Conservation (phyloP, 2,888 invertebrate genomes). For the Nomada lathburiana region DNA sequence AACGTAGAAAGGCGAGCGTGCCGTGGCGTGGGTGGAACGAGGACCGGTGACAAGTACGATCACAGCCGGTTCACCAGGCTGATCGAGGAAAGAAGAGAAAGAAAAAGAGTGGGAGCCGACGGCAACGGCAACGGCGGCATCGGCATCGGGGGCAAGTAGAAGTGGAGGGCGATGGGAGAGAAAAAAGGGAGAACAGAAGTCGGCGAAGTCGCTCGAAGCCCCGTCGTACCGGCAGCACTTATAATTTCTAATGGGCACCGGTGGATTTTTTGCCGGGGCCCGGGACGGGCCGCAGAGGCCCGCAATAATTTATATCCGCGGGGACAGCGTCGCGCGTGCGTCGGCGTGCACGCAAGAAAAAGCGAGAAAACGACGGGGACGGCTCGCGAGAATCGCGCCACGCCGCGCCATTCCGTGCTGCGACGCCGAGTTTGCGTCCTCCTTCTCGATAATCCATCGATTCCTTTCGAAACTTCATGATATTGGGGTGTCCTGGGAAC, state of each 20-base stretch:
- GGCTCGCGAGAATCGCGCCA: constrained; percentile 44
- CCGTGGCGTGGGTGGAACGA: constrained; percentile 66
- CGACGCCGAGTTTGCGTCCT: not conserved
- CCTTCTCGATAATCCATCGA: too few species aligned
- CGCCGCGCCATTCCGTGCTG: constrained; percentile 8
- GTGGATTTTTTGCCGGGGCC: constrained; percentile 51
- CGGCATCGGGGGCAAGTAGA: not conserved
- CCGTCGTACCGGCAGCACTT: constrained; percentile 63
- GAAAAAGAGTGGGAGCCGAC: constrained; percentile 40
- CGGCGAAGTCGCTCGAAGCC: constrained; percentile 45
- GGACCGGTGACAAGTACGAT: constrained; percentile 73
- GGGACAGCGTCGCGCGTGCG: constrained; percentile 59
- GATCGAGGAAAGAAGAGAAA: constrained; percentile 55
- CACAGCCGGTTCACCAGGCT: constrained; percentile 63
- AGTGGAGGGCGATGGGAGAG: constrained; percentile 16
- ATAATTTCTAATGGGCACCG: constrained; percentile 71
- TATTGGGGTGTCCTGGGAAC: too few species aligned
- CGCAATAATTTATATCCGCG: constrained; percentile 65
- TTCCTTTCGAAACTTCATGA: not conserved
- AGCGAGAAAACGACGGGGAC: constrained; percentile 54
- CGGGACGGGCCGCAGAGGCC: constrained; percentile 42
- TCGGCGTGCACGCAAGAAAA: constrained; percentile 62
- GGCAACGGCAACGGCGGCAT: constrained; percentile 11
- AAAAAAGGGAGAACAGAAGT: constrained; percentile 24
- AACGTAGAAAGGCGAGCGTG: constrained; percentile 24